These are phyloP conservation scores for Yponomeuta sedellus DNA, from an alignment of 2,888 invertebrate genomes.

Conservation along the genomic window DNA sequence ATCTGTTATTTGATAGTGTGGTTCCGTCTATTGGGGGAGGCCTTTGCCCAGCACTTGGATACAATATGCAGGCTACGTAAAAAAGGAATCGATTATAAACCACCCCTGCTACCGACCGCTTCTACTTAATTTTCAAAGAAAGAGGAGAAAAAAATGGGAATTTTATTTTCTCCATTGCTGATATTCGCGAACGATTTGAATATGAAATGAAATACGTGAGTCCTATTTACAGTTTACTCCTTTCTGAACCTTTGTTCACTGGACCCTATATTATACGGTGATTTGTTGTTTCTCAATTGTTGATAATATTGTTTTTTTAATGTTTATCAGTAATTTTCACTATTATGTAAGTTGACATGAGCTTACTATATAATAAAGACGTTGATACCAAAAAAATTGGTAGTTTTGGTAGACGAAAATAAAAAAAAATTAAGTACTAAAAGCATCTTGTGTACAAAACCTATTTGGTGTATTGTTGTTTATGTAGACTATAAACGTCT, in stretches of 20 bases:
- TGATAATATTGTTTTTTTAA: background rate
- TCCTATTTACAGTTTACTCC: background rate
- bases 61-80: no score
- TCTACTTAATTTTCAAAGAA: background rate
- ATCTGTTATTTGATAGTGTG: no score
- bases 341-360: no score
- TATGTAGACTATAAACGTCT: no score
- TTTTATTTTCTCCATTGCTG: background rate
- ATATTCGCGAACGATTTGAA: background rate
- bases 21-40: no score
- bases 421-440: no score
- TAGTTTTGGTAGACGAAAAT: no score
- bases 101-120: background rate
- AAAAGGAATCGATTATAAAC: background rate
- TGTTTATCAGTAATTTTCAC: background rate
- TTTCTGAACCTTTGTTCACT: background rate
- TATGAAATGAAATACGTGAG: constrained; percentile 3
- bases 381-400: no score
- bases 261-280: background rate
- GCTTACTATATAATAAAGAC: no score
- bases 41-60: no score
- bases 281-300: background rate
- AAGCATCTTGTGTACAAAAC: no score
- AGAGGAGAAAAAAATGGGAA: background rate
- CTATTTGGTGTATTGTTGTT: no score